phyloP scores from a whole-genome alignment of 2,888 invertebrate genomes.

The Drosophila quasianomalipes region DNA sequence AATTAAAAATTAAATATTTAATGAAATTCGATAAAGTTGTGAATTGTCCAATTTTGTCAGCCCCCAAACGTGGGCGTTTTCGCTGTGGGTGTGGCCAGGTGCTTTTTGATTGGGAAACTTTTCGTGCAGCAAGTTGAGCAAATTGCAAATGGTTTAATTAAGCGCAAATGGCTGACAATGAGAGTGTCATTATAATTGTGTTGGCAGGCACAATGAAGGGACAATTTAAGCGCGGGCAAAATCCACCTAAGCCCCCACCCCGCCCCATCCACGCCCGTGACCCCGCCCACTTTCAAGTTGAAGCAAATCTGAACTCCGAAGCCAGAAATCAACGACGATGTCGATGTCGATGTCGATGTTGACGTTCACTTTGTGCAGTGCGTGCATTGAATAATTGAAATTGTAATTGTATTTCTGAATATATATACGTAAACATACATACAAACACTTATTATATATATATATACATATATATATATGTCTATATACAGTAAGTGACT shows the following conservation, averaged over 20 bases:
- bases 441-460: background rate
- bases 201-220: slow-evolving; percentile 49
- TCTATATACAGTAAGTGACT: background rate
- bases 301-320: slow-evolving; percentile 30
- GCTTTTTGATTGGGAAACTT: slow-evolving; percentile 40
- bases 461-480: background rate
- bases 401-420: slow-evolving; percentile 51
- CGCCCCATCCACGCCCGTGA: slow-evolving; percentile 1
- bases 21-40: slow-evolving; percentile 58
- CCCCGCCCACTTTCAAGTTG: slow-evolving; percentile 54
- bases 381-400: slow-evolving; percentile 72
- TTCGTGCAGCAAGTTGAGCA: slow-evolving; percentile 38
- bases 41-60: slow-evolving; percentile 27
- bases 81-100: slow-evolving; percentile 3
- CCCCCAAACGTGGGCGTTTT: slow-evolving; percentile 3
- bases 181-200: slow-evolving; percentile 74
- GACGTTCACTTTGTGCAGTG: slow-evolving; percentile 56
- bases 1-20: slow-evolving; percentile 77
- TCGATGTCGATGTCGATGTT: background rate
- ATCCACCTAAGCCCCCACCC: background rate
- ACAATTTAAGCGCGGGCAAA: slow-evolving; percentile 4
- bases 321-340: slow-evolving; percentile 2
- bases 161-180: slow-evolving; percentile 75
- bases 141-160: slow-evolving; percentile 80
- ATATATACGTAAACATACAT: background rate